These are phyloP conservation scores for Sander vitreus DNA, from an alignment of 2,113 vertebrate species.

Conservation along the genomic window DNA sequence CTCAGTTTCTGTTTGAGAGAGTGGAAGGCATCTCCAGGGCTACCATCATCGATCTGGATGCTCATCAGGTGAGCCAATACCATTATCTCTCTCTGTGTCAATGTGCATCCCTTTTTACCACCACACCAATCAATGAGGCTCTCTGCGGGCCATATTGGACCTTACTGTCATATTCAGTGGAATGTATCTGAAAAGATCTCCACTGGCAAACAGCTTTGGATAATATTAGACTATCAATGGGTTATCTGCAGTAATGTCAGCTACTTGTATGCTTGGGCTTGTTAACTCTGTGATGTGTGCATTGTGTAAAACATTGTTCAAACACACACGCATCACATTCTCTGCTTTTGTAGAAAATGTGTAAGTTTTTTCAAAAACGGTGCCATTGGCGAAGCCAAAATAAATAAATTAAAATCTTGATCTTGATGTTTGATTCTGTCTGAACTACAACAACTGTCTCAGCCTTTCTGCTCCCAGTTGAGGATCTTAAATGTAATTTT, in stretches of 20 bases:
- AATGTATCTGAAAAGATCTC: conserved; percentile 25
- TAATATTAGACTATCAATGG: conserved; percentile 5
- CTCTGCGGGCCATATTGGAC: conserved; percentile 28
- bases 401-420: neutral
- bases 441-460: neutral
- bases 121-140: conserved; percentile 35
- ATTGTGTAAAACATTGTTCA: neutral
- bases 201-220: conserved; percentile 21
- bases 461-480: neutral
- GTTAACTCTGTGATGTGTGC: neutral
- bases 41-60: conserved; percentile 96
- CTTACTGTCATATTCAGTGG: conserved; percentile 45
- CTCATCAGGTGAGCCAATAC: conserved; percentile 92
- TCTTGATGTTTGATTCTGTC: neutral
- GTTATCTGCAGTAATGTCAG: conserved; percentile 9
- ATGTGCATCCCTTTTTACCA: conserved; percentile 16
- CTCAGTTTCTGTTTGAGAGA: conserved; percentile 95
- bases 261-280: neutral
- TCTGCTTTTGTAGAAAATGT: neutral
- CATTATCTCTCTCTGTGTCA: conserved; percentile 49
- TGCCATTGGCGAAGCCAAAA: neutral
- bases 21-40: conserved; percentile 92
- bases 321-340: neutral
- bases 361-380: neutral
- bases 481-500: neutral